These are phyloP conservation scores for Drosophila bunnanda DNA, from an alignment of 2,888 invertebrate species.

Conservation along the genomic window DNA sequence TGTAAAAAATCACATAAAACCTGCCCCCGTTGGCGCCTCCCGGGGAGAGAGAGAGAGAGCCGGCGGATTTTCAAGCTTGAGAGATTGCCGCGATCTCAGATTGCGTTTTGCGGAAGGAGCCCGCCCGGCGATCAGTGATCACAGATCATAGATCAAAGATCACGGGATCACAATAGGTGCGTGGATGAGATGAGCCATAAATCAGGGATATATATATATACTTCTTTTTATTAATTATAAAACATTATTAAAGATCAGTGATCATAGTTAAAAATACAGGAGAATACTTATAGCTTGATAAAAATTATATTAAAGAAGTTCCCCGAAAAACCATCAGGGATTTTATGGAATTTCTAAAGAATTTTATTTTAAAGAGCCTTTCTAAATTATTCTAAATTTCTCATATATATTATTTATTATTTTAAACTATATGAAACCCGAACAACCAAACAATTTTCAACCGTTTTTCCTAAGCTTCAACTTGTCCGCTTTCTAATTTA, in stretches of 20 bases:
- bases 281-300: not conserved
- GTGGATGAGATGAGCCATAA: not conserved
- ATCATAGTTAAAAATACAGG: not conserved
- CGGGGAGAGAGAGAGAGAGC: slow-evolving; percentile 37
- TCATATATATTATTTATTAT: too few species aligned
- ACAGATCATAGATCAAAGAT: not conserved
- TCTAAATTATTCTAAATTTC: not conserved
- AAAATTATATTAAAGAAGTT: too few species aligned
- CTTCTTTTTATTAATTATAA: not conserved
- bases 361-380: too few species aligned
- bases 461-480: not conserved
- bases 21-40: slow-evolving; percentile 81
- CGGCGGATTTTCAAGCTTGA: slow-evolving; percentile 28
- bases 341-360: not conserved
- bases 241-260: not conserved
- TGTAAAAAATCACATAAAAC: slow-evolving; percentile 83
- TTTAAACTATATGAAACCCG: too few species aligned
- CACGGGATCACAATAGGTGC: slow-evolving; percentile 4
- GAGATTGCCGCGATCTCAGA: slow-evolving; percentile 4
- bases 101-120: slow-evolving; percentile 6
- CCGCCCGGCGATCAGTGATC: slow-evolving; percentile 1
- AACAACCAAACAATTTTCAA: too few species aligned
- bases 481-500: not conserved
- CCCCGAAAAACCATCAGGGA: not conserved
- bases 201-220: not conserved